phyloP scores from a whole-genome alignment of 2,888 invertebrate species.

The Epiblema foenella region DNA sequence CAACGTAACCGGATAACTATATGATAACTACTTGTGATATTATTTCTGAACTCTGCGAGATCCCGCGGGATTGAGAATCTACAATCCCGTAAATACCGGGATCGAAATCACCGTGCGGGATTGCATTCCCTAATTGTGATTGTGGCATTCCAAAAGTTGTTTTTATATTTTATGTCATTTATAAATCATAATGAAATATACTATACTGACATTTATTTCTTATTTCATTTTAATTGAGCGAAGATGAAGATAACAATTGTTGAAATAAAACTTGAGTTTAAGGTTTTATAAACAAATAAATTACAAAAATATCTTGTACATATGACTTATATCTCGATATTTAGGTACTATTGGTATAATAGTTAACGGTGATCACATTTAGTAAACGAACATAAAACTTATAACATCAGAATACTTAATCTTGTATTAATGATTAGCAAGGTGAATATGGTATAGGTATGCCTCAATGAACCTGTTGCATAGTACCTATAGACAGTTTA shows the following conservation, averaged over 20 bases:
- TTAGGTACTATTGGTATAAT: conserved; percentile 38
- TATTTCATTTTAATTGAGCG: conserved; percentile 31
- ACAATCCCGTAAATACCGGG: too few relatives aligned
- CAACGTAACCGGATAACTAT: too few relatives aligned
- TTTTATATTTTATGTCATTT: not conserved
- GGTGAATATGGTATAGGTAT: conserved; percentile 11
- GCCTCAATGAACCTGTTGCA: not conserved
- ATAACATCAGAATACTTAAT: conserved; percentile 13
- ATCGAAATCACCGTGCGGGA: too few relatives aligned
- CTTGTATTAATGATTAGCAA: conserved; percentile 9
- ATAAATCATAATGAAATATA: conserved; percentile 24
- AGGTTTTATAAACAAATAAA: conserved; percentile 46
- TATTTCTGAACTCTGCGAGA: too few relatives aligned
- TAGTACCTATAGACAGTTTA: not conserved
- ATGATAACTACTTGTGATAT: too few relatives aligned
- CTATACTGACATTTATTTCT: conserved; percentile 6
- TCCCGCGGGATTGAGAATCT: too few relatives aligned
- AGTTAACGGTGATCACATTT: conserved; percentile 40
- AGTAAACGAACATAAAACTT: conserved; percentile 5
- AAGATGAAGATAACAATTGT: conserved; percentile 9
- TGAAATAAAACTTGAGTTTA: conserved; percentile 41
- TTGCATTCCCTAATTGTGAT: too few relatives aligned
- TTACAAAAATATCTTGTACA: conserved; percentile 57
- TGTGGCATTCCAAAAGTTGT: conserved; percentile 32
- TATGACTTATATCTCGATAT: conserved; percentile 45